These are phyloP conservation scores for Dryomyza anilis DNA, from an alignment of 2,888 invertebrate species.

Conservation along the genomic window DNA sequence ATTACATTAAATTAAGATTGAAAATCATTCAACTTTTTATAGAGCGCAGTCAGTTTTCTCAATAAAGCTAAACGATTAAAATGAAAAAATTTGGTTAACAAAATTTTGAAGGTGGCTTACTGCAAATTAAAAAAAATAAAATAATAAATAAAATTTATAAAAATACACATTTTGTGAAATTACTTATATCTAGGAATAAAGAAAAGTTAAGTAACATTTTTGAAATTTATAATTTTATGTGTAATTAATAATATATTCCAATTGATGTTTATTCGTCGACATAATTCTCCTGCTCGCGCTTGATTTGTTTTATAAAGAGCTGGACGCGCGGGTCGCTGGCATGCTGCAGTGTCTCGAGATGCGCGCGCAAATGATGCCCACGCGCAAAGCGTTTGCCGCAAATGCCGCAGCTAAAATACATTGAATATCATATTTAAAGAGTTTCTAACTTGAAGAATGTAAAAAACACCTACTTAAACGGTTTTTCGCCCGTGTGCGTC, in stretches of 20 bases:
- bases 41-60: constrained; percentile 6
- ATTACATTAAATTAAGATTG: constrained; percentile 18
- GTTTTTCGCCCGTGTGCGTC: constrained; percentile 60
- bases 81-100: constrained; percentile 10
- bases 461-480: constrained; percentile 44
- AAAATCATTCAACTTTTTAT: constrained; percentile 13
- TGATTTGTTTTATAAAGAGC: constrained; percentile 39
- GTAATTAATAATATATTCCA: background rate
- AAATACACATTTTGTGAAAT: background rate
- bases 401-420: constrained; percentile 47
- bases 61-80: constrained; percentile 3
- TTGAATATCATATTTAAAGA: background rate
- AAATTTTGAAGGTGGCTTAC: background rate
- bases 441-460: background rate
- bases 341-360: constrained; percentile 56
- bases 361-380: constrained; percentile 57
- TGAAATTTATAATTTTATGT: background rate
- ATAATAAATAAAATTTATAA: background rate
- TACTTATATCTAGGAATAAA: background rate
- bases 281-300: constrained; percentile 25
- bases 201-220: too few species aligned
- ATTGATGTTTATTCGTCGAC: background rate
- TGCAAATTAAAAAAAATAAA: background rate
- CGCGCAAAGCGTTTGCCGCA: constrained; percentile 57
- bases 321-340: constrained; percentile 50